phyloP scores from a whole-genome alignment of 2,888 invertebrate genomes.

The Xiphydria camelus region DNA sequence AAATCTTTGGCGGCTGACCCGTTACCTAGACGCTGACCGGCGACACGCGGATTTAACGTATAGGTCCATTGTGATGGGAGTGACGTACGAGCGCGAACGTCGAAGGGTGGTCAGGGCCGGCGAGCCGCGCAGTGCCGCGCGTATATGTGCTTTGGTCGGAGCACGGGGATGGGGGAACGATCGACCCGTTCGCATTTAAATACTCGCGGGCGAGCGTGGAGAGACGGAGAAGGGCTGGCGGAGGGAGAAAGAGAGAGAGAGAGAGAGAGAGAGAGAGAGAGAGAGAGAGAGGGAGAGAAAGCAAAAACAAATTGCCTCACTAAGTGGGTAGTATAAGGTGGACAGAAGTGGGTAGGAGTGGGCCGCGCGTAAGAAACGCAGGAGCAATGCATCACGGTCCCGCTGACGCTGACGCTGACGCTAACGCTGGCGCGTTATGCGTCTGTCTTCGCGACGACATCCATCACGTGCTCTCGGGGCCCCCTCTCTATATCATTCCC shows the following conservation, averaged over 20 bases:
- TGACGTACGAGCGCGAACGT: constrained; percentile 3
- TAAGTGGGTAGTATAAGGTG: constrained; percentile 38
- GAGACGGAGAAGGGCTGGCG: too few species aligned
- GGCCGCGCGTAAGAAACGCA: constrained; percentile 34
- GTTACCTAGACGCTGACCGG: not conserved
- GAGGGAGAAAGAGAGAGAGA: too few species aligned
- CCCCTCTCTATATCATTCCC: not conserved
- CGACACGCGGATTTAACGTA: constrained; percentile 3
- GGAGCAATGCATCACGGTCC: constrained; percentile 34
- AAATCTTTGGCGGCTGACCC: not conserved
- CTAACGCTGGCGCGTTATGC: constrained; percentile 5
- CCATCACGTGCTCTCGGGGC: constrained; percentile 3
- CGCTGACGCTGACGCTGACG: constrained; percentile 10
- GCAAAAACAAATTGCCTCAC: constrained; percentile 41
- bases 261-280: constrained; percentile 6
- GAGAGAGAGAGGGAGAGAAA: constrained; percentile 10
- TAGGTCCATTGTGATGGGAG: constrained; percentile 1
- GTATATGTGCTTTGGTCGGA: too few species aligned
- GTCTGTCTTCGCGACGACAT: constrained; percentile 5
- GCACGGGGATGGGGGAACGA: not conserved
- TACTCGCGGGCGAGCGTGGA: too few species aligned
- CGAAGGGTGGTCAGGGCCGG: not conserved
- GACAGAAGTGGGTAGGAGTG: constrained; percentile 34
- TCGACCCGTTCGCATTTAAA: not conserved
- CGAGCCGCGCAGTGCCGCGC: not conserved